Percentiles rank a stretch among this genome's conserved stretches.
phyloP scores from a whole-genome alignment of 2,888 invertebrate species.

The Acleris literana region DNA sequence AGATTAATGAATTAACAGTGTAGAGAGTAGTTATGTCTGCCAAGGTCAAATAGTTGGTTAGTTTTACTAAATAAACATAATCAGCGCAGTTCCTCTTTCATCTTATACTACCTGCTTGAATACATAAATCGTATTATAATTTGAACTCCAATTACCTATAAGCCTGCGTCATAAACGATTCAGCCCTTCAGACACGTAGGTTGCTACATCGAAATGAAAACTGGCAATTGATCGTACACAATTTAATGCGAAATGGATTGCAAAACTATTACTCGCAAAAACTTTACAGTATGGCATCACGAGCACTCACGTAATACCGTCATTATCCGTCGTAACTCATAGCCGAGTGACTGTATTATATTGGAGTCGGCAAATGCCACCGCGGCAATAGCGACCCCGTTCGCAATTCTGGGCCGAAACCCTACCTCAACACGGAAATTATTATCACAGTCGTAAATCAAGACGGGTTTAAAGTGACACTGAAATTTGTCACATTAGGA shows the following conservation, averaged over 20 bases:
- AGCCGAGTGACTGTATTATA: slow-evolving; percentile 50
- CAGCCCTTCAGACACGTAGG: no score
- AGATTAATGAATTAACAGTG: slow-evolving; percentile 10
- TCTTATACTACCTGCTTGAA: no score
- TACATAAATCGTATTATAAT: no score
- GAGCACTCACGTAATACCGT: slow-evolving; percentile 46
- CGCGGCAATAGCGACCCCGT: slow-evolving; percentile 52
- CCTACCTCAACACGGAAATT: slow-evolving; percentile 75
- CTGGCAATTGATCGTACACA: background rate
- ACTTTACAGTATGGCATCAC: slow-evolving; percentile 24
- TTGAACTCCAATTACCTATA: no score
- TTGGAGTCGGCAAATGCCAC: slow-evolving; percentile 54
- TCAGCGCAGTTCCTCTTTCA: no score
- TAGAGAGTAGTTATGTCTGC: background rate
- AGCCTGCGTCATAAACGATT: no score
- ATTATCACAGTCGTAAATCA: slow-evolving; percentile 72
- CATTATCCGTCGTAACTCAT: slow-evolving; percentile 49
- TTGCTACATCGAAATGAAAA: background rate
- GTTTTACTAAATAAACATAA: slow-evolving; percentile 1
- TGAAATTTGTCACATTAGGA: slow-evolving; percentile 54
- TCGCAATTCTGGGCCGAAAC: slow-evolving; percentile 55
- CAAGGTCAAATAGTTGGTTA: slow-evolving; percentile 6
- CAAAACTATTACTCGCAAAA: slow-evolving; percentile 25
- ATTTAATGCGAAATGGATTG: slow-evolving; percentile 10
- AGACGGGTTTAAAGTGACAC: slow-evolving; percentile 54